Conservation (phyloP, 1,140 invertebrate genomes). For the Euwallacea fornicatus region DNA sequence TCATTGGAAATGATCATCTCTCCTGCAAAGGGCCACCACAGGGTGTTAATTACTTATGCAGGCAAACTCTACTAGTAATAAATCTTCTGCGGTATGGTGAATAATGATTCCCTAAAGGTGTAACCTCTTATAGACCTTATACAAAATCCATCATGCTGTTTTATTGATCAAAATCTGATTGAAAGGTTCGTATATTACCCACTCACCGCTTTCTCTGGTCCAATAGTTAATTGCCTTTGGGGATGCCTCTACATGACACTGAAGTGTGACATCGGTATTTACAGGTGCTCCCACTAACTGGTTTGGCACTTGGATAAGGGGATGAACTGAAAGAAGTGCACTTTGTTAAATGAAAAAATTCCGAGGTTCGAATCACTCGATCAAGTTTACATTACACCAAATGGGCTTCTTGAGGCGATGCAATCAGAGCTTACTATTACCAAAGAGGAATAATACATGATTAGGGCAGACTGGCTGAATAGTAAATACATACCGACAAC, state of each 20-base stretch:
- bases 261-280: conserved; percentile 77
- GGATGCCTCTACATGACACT: conserved; percentile 83
- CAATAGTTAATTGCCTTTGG: conserved; percentile 87
- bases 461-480: conserved; percentile 8
- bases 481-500: conserved; percentile 2
- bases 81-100: too few relatives aligned
- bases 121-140: too few relatives aligned
- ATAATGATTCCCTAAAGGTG: too few relatives aligned
- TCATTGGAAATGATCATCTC: conserved; percentile 85
- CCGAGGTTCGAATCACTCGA: too few relatives aligned
- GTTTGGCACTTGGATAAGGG: conserved; percentile 80
- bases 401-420: too few relatives aligned
- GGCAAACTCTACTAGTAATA: too few relatives aligned
- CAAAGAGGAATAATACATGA: conserved; percentile 13
- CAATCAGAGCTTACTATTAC: background rate
- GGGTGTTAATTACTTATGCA: conserved; percentile 3
- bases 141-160: too few relatives aligned
- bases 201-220: conserved; percentile 79
- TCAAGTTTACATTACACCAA: too few relatives aligned
- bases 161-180: conserved; percentile 12
- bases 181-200: background rate
- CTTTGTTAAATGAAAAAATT: background rate
- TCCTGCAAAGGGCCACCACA: conserved; percentile 58
- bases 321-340: conserved; percentile 68
- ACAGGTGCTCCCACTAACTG: conserved; percentile 80